Percentiles rank a stretch among this genome's conserved stretches.
phyloP scores from a whole-genome alignment of 2,888 invertebrate genomes.

The Drosophila prolongata region DNA sequence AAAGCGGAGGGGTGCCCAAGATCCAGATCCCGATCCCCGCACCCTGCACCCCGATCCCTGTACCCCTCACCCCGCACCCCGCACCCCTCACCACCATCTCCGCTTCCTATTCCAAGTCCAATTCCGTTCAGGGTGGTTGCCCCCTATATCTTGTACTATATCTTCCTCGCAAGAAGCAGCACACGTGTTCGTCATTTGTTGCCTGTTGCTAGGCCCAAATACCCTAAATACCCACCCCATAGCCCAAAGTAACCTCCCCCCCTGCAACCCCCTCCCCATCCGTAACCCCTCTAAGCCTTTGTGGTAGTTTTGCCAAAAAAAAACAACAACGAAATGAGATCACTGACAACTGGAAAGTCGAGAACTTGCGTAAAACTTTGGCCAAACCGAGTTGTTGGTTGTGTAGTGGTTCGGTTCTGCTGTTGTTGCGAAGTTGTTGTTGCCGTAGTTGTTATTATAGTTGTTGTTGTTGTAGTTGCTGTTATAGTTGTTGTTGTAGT shows the following conservation, averaged over 20 bases:
- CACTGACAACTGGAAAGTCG: constrained; percentile 45
- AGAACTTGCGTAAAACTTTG: constrained; percentile 37
- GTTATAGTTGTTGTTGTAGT: background rate
- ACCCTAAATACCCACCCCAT: constrained; percentile 34
- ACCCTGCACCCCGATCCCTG: background rate
- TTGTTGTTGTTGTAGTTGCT: background rate
- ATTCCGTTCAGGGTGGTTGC: constrained; percentile 66
- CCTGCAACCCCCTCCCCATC: no score
- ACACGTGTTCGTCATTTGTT: constrained; percentile 43
- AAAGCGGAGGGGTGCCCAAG: constrained; percentile 60
- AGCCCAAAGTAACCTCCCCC: background rate
- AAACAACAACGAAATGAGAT: constrained; percentile 37
- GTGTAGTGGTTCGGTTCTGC: background rate
- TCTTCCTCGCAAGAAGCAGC: constrained; percentile 21
- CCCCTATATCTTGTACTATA: constrained; percentile 20
- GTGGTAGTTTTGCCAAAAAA: constrained; percentile 42
- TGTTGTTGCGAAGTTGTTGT: background rate
- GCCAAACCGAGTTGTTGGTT: constrained; percentile 14
- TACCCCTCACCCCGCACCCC: no score
- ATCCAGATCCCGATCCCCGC: background rate
- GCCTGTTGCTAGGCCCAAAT: constrained; percentile 49
- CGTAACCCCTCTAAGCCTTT: constrained; percentile 34
- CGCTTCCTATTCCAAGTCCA: background rate
- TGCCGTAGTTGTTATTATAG: no score
- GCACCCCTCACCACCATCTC: no score